Base-by-base conservation (phyloP, 2,888 invertebrate species). In the Pandemis heparana region DNA sequence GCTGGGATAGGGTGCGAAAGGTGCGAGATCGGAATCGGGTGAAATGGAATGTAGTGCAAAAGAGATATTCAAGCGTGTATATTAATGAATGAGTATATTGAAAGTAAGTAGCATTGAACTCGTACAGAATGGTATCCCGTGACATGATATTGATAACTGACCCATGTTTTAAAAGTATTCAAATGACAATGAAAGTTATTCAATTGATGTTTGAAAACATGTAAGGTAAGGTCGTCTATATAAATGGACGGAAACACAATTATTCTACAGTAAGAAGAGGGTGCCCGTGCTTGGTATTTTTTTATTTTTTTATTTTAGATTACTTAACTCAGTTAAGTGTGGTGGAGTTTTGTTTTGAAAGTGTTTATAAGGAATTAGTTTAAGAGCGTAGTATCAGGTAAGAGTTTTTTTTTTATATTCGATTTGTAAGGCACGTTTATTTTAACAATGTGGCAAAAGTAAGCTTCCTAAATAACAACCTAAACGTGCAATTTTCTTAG, bases 121-220 rank as follows among this genome's bases (percentile, higher is more conserved):
- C 23, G 39, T 4, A 38, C n/a, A 10, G n/a, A 38, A 38, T 10
- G 5, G 10, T 38, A 16, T 10, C n/a, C 32, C 16, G 10, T 48
- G 51, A 16, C 16, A 51, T 65, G 12, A 63, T 38, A 39, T n/a
- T 23, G 23, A 46, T 10, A 6, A 8, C 38, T 38, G 16, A 2
- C 65, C 18, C 14, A 38, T 65, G 32, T 65, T 65, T 32, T 65
- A 14, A 65, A 51, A 65, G 48, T 38, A 41, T 41, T 59, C 16
- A 8, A 23, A n/a, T 14, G 38, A 67, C 59, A 67, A 59, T 67
- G 59, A 14, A 56, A 59, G 41, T 65, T 65, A 38, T 65, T 38
- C n/a, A 65, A 65, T 65, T 10, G 7, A 48, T 65, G 48, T 65
- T 65, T 65, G 43, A 46, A 46, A 63, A 63, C 63, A 63, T 14